Conservation (phyloP, 2,888 invertebrate species). For the Tubiluchus corallicola region DNA sequence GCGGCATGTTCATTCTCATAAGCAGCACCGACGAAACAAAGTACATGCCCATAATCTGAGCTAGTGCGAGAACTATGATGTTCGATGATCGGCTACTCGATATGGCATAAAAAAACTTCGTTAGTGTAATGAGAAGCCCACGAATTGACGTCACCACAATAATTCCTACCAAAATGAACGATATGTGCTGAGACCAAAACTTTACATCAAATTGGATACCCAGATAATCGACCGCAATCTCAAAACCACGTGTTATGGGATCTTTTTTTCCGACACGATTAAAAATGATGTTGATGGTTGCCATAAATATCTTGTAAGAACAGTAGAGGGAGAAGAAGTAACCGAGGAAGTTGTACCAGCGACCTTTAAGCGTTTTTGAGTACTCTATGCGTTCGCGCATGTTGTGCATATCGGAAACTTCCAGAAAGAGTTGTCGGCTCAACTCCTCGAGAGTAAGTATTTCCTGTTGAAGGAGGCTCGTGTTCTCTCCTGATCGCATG, state of each 20-base stretch:
- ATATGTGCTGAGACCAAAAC: slow-evolving; percentile 98
- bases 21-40: slow-evolving; percentile 91
- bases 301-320: slow-evolving; percentile 96
- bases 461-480: slow-evolving; percentile 41
- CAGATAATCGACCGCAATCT: slow-evolving; percentile 89
- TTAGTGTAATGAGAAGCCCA: slow-evolving; percentile 81
- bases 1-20: too few relatives aligned
- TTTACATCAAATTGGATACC: slow-evolving; percentile 76
- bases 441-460: slow-evolving; percentile 74
- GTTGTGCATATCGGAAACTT: slow-evolving; percentile 75
- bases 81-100: slow-evolving; percentile 97
- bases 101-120: slow-evolving; percentile 99
- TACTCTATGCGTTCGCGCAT: slow-evolving; percentile 84
- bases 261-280: slow-evolving; percentile 96
- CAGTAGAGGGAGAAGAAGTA: slow-evolving; percentile 98
- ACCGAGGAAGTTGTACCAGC: slow-evolving; percentile 92
- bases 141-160: slow-evolving; percentile 94
- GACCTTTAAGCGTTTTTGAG: slow-evolving; percentile 88
- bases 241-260: slow-evolving; percentile 86
- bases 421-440: slow-evolving; percentile 82
- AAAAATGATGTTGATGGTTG: slow-evolving; percentile 94
- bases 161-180: slow-evolving; percentile 87
- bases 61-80: slow-evolving; percentile 83
- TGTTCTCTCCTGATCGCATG: slow-evolving; percentile 34
- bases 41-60: slow-evolving; percentile 99